These are phyloP conservation scores for Aphis craccivora DNA, from an alignment of 1,140 invertebrate genomes.

Conservation along the genomic window DNA sequence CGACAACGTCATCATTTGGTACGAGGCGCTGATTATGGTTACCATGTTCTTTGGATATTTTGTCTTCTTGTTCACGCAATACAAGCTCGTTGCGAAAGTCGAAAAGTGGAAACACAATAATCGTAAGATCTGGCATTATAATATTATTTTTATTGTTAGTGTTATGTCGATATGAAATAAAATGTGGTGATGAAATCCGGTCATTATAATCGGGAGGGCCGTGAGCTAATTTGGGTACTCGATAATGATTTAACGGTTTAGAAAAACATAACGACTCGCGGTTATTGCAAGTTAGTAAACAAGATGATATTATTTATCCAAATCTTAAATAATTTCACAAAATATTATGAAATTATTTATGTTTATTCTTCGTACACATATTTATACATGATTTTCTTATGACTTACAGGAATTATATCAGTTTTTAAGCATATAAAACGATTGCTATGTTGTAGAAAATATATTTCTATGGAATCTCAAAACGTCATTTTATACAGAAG, in stretches of 20 bases:
- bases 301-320: neutral
- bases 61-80: slow-evolving; percentile 69
- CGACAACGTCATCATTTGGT: slow-evolving; percentile 82
- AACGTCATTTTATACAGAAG: neutral
- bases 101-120: slow-evolving; percentile 58
- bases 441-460: neutral
- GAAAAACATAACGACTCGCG: neutral
- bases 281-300: neutral
- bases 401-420: neutral
- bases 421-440: neutral
- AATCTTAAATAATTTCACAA: neutral
- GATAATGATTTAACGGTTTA: neutral
- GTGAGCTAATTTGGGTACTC: neutral
- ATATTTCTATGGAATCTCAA: neutral
- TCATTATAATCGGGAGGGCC: no score
- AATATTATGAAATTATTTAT: neutral
- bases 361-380: no score
- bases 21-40: slow-evolving; percentile 75
- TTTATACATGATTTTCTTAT: no score
- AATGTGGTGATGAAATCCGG: no score
- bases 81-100: slow-evolving; percentile 63
- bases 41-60: slow-evolving; percentile 75
- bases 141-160: neutral
- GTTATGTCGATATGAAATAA: neutral
- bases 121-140: neutral